Evolutionary conservation across 2,113 vertebrate species (phyloP).

Genomic region (Thalassoma bifasciatum): DNA sequence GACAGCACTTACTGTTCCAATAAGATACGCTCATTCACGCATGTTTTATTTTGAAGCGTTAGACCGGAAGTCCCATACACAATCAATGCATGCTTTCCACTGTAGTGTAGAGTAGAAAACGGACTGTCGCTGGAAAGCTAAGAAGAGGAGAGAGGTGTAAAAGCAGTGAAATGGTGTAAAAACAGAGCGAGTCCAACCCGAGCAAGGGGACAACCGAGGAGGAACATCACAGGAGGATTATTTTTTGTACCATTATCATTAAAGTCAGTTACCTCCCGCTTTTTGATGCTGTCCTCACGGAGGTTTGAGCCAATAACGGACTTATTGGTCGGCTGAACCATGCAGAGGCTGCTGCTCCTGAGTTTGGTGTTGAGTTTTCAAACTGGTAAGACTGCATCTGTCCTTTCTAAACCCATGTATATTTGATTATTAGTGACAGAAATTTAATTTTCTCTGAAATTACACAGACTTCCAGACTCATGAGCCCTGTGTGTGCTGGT

Average conservation of each 20-base stretch:
- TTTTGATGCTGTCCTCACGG: slow-evolving; percentile 84
- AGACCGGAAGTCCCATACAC: background rate
- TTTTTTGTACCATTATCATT: slow-evolving; percentile 19
- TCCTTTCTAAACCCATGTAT: background rate
- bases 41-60: slow-evolving; percentile 48
- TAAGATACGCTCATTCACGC: fast-evolving
- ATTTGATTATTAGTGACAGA: background rate
- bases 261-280: slow-evolving; percentile 60
- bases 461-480: background rate
- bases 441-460: background rate
- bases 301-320: slow-evolving; percentile 79
- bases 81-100: fast-evolving
- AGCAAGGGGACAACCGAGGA: slow-evolving; percentile 15
- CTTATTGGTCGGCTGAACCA: slow-evolving; percentile 83
- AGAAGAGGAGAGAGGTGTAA: slow-evolving; percentile 39
- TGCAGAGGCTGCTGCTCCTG: slow-evolving; percentile 84
- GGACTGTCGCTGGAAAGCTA: slow-evolving; percentile 60
- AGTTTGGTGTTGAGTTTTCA: slow-evolving; percentile 81
- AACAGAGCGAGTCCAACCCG: slow-evolving; percentile 9
- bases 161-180: slow-evolving; percentile 64
- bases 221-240: slow-evolving; percentile 59
- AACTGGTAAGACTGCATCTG: slow-evolving; percentile 71
- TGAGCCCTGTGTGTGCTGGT: background rate
- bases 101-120: slow-evolving; percentile 47
- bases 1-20: background rate